phyloP scores from a whole-genome alignment of 2,113 vertebrate genomes.

The Atractosteus spatula region DNA sequence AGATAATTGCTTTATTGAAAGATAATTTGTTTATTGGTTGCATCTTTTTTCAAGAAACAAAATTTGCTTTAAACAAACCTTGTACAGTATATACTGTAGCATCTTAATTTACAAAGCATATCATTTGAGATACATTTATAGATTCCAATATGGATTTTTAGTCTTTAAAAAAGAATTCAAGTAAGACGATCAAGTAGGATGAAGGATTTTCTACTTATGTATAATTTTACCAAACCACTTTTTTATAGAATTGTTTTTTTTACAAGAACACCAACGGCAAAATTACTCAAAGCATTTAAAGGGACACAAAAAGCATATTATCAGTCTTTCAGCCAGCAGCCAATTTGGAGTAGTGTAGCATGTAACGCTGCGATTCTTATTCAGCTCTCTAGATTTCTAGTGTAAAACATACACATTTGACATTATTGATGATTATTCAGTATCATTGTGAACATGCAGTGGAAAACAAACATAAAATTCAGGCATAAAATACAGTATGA shows the following conservation, averaged over 20 bases:
- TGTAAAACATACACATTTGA: conserved; percentile 1
- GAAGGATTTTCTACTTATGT: neutral
- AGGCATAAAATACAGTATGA: too few species aligned
- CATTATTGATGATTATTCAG: neutral
- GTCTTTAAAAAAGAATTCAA: neutral
- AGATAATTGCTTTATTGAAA: too few species aligned
- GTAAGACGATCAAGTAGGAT: neutral
- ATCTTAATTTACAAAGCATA: neutral
- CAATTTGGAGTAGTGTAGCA: neutral
- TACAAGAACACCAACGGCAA: neutral
- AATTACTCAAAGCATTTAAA: neutral
- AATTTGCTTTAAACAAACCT: too few species aligned
- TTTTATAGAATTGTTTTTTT: neutral
- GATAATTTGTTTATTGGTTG: too few species aligned
- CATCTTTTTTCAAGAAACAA: too few species aligned
- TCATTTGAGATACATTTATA: neutral
- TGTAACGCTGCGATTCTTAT: conserved; percentile 7
- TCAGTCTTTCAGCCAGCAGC: neutral
- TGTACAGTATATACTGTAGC: too few species aligned
- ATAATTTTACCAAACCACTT: neutral
- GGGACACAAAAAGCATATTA: neutral
- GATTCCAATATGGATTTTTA: neutral
- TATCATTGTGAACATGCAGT: neutral
- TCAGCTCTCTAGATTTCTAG: neutral
- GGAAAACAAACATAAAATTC: too few species aligned